phyloP scores from a whole-genome alignment of 2,113 vertebrate species.

The Lagopus muta region DNA sequence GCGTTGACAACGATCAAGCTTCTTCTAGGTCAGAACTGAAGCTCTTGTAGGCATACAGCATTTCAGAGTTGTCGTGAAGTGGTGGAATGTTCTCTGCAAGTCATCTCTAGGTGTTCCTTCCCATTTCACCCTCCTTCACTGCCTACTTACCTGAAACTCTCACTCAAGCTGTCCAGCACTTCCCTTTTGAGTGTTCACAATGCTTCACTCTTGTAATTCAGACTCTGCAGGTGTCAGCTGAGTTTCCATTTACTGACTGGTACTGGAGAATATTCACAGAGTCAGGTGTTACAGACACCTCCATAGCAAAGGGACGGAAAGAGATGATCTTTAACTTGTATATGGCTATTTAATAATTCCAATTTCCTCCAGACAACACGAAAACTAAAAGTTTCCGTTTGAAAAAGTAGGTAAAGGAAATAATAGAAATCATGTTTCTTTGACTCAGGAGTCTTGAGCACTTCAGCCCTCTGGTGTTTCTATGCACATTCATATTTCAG shows the following conservation, averaged over 20 bases:
- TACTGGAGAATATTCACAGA: not conserved
- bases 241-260: not conserved
- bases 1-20: not conserved
- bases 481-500: not conserved
- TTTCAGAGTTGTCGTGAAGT: not conserved
- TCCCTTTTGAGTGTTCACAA: not conserved
- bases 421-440: not conserved
- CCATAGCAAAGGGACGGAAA: not conserved
- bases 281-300: not conserved
- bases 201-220: not conserved
- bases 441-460: not conserved
- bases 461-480: not conserved
- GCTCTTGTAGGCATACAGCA: accelerated
- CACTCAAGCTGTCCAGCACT: not conserved
- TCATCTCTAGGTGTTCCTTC: not conserved
- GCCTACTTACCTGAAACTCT: not conserved
- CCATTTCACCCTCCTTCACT: not conserved
- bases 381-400: not conserved
- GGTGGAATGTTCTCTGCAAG: not conserved
- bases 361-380: not conserved
- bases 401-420: slow-evolving; percentile 4
- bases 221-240: not conserved
- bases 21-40: not conserved
- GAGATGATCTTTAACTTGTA: not conserved
- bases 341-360: not conserved